These are phyloP conservation scores for Trisateles emortualis DNA, from an alignment of 2,888 invertebrate genomes.

Conservation along the genomic window DNA sequence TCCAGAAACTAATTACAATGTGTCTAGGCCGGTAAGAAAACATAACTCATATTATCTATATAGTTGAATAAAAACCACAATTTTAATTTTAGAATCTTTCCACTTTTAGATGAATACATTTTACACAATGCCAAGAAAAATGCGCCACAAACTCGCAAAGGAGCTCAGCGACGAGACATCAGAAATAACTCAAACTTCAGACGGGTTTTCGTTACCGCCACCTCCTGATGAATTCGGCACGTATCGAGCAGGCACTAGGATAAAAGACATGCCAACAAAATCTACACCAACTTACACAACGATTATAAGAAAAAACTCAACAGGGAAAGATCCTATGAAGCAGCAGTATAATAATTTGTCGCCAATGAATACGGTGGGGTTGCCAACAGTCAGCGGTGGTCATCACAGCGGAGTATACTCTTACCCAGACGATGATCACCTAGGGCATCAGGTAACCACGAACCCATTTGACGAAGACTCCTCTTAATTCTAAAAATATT, in stretches of 20 bases:
- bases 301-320: slow-evolving; percentile 65
- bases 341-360: slow-evolving; percentile 67
- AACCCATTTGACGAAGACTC: slow-evolving; percentile 80
- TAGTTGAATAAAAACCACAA: slow-evolving; percentile 2
- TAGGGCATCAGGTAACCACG: slow-evolving; percentile 69
- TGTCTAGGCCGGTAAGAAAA: slow-evolving; percentile 70
- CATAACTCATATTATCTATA: not conserved
- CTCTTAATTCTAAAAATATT: slow-evolving; percentile 46
- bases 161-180: slow-evolving; percentile 78
- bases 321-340: slow-evolving; percentile 61
- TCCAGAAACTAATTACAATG: slow-evolving; percentile 72
- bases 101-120: slow-evolving; percentile 79
- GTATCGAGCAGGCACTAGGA: slow-evolving; percentile 73
- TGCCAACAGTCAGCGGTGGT: slow-evolving; percentile 71
- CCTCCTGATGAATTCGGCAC: slow-evolving; percentile 81
- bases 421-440: slow-evolving; percentile 74
- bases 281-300: slow-evolving; percentile 73
- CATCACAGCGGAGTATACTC: slow-evolving; percentile 68
- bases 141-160: slow-evolving; percentile 70
- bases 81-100: slow-evolving; percentile 12
- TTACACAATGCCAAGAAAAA: slow-evolving; percentile 81
- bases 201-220: slow-evolving; percentile 79
- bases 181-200: slow-evolving; percentile 78
- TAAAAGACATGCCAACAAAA: slow-evolving; percentile 73
- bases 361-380: slow-evolving; percentile 77